phyloP scores from a whole-genome alignment of 2,888 invertebrate species.

The Cataglyphis rosenhaueri region DNA sequence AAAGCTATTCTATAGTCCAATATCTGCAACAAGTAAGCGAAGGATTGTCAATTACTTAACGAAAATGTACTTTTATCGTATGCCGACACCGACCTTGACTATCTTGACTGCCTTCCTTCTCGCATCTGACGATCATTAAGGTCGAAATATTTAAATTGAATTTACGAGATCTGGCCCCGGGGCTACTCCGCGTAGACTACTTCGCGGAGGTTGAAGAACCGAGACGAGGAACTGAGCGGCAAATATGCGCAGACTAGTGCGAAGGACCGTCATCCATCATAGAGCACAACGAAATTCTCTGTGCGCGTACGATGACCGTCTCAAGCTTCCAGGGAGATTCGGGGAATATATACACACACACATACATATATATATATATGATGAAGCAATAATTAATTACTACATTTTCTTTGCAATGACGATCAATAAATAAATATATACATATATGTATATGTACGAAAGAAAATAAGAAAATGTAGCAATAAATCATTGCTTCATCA shows the following conservation, averaged over 20 bases:
- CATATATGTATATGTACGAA: conserved; percentile 3
- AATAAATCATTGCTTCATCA: conserved; percentile 32
- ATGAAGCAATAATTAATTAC: no score
- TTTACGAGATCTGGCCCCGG: conserved; percentile 80
- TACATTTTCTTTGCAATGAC: no score
- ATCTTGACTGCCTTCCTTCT: conserved; percentile 53
- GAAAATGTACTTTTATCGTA: conserved; percentile 42
- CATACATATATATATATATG: not conserved
- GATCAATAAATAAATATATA: not conserved
- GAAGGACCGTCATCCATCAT: conserved; percentile 41
- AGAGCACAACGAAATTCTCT: conserved; percentile 33
- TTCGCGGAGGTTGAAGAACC: conserved; percentile 62
- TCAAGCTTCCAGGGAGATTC: not conserved
- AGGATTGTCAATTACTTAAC: conserved; percentile 23
- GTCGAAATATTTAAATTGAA: conserved; percentile 84
- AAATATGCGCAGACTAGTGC: conserved; percentile 35
- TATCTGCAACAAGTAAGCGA: not conserved
- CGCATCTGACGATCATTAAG: conserved; percentile 81
- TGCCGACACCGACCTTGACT: conserved; percentile 65
- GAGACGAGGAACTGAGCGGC: conserved; percentile 52
- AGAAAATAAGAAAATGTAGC: no score
- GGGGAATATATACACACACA: not conserved
- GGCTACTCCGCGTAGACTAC: conserved; percentile 67
- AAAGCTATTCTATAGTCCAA: not conserved
- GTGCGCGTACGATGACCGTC: not conserved